Evolutionary conservation across 2,113 vertebrate genomes (phyloP).

Genomic region (Nicator chloris): DNA sequence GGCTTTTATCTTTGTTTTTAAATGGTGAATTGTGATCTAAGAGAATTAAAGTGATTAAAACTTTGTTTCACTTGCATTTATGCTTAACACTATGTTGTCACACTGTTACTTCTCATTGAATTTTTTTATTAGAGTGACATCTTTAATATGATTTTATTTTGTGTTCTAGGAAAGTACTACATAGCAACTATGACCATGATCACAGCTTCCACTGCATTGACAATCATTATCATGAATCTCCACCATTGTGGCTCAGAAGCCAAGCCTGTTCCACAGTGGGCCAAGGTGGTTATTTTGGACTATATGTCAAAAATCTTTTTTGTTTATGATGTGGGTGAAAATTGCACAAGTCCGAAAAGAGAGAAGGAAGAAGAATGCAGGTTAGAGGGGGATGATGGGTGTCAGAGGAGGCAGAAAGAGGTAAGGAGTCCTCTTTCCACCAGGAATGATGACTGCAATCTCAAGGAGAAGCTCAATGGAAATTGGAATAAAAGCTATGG

Average conservation of each 20-base stretch:
- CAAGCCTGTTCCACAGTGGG: conserved; percentile 93
- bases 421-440: background rate
- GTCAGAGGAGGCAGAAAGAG: conserved; percentile 40
- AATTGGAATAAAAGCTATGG: conserved; percentile 65
- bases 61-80: background rate
- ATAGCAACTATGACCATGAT: conserved; percentile 98
- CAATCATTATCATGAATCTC: conserved; percentile 98
- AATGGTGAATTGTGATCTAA: background rate
- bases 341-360: conserved; percentile 78
- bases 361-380: conserved; percentile 38
- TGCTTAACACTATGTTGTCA: background rate
- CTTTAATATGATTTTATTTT: background rate
- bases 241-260: conserved; percentile 96
- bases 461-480: conserved; percentile 53
- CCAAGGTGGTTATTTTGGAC: conserved; percentile 91
- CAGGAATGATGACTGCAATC: conserved; percentile 28
- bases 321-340: conserved; percentile 95
- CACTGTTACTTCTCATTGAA: background rate
- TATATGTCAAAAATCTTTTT: conserved; percentile 97
- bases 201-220: conserved; percentile 95
- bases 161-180: conserved; percentile 90
- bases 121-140: background rate
- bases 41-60: background rate
- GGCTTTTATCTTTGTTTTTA: background rate
- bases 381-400: background rate